Conservation (phyloP, 2,797 vertebrate species). For the Chrosomus eos region DNA sequence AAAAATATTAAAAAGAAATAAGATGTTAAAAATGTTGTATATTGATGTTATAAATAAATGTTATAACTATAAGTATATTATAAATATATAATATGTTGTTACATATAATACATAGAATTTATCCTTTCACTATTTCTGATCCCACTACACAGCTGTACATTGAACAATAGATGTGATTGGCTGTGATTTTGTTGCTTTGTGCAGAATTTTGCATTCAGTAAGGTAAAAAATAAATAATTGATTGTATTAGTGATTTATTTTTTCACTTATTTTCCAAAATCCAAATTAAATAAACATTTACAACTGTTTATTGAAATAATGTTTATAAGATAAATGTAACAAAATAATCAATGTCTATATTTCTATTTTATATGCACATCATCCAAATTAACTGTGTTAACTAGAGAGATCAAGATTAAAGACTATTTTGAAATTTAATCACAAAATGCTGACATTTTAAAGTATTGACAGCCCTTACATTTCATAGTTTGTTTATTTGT, state of each 20-base stretch:
- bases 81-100: not conserved
- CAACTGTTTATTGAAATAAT: not conserved
- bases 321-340: not conserved
- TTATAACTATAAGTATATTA: not conserved
- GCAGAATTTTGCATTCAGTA: not conserved
- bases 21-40: not conserved
- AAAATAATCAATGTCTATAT: not conserved
- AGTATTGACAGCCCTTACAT: not conserved
- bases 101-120: not conserved
- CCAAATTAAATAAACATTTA: not conserved
- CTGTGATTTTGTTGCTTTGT: not conserved
- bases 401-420: not conserved
- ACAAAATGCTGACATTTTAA: not conserved
- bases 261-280: not conserved
- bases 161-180: not conserved
- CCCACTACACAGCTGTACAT: not conserved
- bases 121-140: not conserved
- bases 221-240: not conserved
- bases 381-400: not conserved
- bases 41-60: not conserved
- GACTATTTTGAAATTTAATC: not conserved
- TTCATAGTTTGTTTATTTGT: not conserved
- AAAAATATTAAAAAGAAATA: not conserved
- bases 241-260: not conserved
- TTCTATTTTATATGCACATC: not conserved